phyloP scores from a whole-genome alignment of 92 coral and sea anemone species.

The Hydrozoanthus gracilis region DNA sequence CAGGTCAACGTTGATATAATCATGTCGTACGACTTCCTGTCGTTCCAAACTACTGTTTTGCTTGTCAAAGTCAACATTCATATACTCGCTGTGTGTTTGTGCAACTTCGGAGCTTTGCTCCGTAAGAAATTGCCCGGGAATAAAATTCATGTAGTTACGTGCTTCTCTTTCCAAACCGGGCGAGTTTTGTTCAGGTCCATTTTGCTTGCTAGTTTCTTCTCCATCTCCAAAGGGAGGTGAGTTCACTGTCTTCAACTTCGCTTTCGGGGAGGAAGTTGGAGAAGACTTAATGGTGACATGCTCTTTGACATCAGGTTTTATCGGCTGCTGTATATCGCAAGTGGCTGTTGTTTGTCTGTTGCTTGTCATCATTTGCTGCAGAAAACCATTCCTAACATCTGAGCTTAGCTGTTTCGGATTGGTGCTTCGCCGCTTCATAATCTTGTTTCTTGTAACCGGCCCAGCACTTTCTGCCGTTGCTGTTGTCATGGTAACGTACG shows the following conservation, averaged over 20 bases:
- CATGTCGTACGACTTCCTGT: constrained; percentile 40
- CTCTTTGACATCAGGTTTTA: constrained; percentile 2
- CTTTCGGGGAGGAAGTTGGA: neutral
- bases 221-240: neutral
- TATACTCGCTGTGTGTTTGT: constrained; percentile 49
- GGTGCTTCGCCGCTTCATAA: constrained; percentile 13
- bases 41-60: constrained; percentile 34
- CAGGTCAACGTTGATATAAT: constrained; percentile 70
- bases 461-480: constrained; percentile 4
- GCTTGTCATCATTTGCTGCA: constrained; percentile 41
- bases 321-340: neutral
- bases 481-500: constrained; percentile 32
- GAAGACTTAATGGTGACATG: constrained; percentile 25
- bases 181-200: neutral
- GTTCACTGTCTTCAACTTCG: neutral
- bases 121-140: constrained; percentile 49
- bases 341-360: neutral
- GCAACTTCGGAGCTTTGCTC: constrained; percentile 43
- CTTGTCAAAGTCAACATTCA: constrained; percentile 60
- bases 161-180: neutral
- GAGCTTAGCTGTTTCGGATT: constrained; percentile 39
- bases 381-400: constrained; percentile 28
- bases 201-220: neutral
- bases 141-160: constrained; percentile 62
- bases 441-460: neutral